A percentile compares a stretch with the other conserved stretches of the same genome.
Conservation (phyloP, 2,888 invertebrate species). For the Microdon myrmicae region DNA sequence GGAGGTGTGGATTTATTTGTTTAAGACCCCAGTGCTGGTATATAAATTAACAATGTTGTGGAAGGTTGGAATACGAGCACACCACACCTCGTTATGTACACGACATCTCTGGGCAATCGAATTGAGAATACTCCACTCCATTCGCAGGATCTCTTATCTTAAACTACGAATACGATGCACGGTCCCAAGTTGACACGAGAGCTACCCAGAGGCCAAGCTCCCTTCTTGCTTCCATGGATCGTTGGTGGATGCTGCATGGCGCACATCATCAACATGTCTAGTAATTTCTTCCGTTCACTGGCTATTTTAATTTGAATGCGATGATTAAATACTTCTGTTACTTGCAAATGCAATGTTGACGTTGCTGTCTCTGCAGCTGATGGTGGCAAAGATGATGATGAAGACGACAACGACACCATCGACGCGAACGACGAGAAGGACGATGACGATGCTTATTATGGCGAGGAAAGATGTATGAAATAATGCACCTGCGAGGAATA, state of each 20-base stretch:
- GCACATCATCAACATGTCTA: constrained; percentile 24
- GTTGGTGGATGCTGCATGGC: constrained; percentile 10
- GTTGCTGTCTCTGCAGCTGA: too few relatives aligned
- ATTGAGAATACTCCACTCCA: constrained; percentile 10
- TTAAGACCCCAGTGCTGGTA: constrained; percentile 8
- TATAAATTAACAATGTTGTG: constrained; percentile 27
- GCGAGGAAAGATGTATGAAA: too few relatives aligned
- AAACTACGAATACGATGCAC: too few relatives aligned
- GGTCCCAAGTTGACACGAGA: constrained; percentile 12
- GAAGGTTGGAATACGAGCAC: constrained; percentile 13
- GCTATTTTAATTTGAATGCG: constrained; percentile 46
- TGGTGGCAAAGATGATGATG: too few relatives aligned
- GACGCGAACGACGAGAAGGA: too few relatives aligned
- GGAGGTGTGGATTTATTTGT: constrained; percentile 34
- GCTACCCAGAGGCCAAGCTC: constrained; percentile 1
- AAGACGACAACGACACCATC: too few relatives aligned
- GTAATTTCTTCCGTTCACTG: constrained; percentile 22
- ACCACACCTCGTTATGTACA: not conserved
- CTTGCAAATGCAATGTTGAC: constrained; percentile 46
- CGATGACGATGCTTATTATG: too few relatives aligned
- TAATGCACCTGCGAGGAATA: too few relatives aligned
- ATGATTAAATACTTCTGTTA: constrained; percentile 50
- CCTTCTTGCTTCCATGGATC: not conserved
- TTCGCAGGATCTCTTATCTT: constrained; percentile 17
- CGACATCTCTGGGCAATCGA: constrained; percentile 6